Base-by-base conservation (phyloP, 2,797 vertebrate species). In the Hypotaenidia okinawae region DNA sequence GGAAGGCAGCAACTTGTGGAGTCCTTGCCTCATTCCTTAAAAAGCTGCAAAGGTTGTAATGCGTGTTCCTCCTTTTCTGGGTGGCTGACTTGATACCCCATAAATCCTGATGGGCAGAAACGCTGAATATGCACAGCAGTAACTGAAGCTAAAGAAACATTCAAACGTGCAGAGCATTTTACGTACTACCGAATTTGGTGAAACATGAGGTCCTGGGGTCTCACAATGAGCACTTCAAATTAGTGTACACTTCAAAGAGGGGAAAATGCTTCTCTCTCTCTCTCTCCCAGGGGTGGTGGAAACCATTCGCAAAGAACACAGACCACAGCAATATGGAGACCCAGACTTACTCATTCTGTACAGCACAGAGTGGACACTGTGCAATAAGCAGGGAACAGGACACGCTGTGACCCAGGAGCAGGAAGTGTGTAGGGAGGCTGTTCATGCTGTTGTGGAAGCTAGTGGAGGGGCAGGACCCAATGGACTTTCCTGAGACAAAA, bases 41-140 rank as follows among this genome's bases (percentile, higher is more conserved):
- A 69, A 94, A 93, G 90, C 91, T 95, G 73, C 76, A 87, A 67
- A 90, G 54, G 83, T 52, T 84, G 69, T 55, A 84, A 93, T 2
- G 82, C 2, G 1, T 19, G 63, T 84, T 83, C 80, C 84, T 95
- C 67, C 57, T 90, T 89, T 95, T 96, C 92, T 95, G 93, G 88
- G 94, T 97, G 95, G 94, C 78, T 96, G 74, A 76, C 43, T 94
- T 89, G 92, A 91, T 96, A 95, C 88, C 70, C 93, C 88, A 95
- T 95, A 95, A 96, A 96, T 94, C 95, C 90, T 67, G 59, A 55
- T 41, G 1, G 3, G 84, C 63, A 94, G 90, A 92, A 96, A 84
- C 57, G 83, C 92, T 95, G 93, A 94, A 70, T 82, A 55, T 11
- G 70, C 95, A 95, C 77, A 79, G 83, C 90, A 86, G 88, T 54